Conservation (phyloP, 2,797 vertebrate species). For the Telmatherina bonti region DNA sequence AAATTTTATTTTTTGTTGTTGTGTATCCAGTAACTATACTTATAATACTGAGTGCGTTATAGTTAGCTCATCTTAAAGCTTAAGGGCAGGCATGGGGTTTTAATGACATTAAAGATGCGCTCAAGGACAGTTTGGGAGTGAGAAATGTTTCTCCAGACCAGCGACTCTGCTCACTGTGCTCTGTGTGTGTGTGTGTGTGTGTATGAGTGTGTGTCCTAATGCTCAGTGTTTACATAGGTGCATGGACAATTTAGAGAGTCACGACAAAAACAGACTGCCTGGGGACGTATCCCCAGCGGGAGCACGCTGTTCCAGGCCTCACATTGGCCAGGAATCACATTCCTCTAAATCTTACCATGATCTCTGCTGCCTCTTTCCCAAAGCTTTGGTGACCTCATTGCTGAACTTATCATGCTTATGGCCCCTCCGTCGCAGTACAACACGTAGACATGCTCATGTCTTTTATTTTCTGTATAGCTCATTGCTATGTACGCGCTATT, state of each 20-base stretch:
- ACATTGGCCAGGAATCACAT: constrained; percentile 86
- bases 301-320: constrained; percentile 76
- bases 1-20: constrained; percentile 16
- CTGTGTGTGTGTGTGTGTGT: constrained; percentile 52
- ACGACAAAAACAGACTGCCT: constrained; percentile 89
- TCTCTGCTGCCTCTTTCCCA: constrained; percentile 83
- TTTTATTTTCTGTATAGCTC: constrained; percentile 17
- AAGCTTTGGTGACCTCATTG: constrained; percentile 75
- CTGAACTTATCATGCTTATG: constrained; percentile 70
- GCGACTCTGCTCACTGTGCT: constrained; percentile 61
- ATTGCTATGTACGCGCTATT: constrained; percentile 27
- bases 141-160: constrained; percentile 64
- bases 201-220: constrained; percentile 69
- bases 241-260: constrained; percentile 83
- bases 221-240: constrained; percentile 88
- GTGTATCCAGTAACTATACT: constrained; percentile 19
- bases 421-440: constrained; percentile 54
- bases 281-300: constrained; percentile 83
- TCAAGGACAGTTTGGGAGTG: constrained; percentile 39
- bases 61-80: constrained; percentile 22
- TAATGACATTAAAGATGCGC: constrained; percentile 50
- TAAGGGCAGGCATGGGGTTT: constrained; percentile 39
- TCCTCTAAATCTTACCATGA: constrained; percentile 83
- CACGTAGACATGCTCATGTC: constrained; percentile 49
- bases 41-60: constrained; percentile 7